Base-by-base conservation (phyloP, 2,888 invertebrate species). In the Pheosia gnoma region DNA sequence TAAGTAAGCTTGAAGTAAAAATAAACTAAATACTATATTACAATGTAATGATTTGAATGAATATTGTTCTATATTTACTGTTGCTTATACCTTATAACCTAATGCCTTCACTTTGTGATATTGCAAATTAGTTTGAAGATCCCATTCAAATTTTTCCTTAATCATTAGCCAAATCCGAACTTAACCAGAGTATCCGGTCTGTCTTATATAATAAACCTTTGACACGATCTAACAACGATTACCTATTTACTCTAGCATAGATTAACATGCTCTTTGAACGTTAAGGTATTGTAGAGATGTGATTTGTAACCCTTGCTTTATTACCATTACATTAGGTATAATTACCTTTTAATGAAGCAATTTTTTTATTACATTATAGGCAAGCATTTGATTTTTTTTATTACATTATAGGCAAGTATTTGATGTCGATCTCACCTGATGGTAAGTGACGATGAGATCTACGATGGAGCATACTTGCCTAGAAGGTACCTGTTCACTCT, bases 41-140 rank as follows among this genome's bases (percentile, higher is more conserved):
- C 25, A 25, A 25, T 25, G 25, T 25, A 25, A 25, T 25, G 25
- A 25, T 1, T 25, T 25, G 25, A 25, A 25, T 25, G 25, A 43
- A 10, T 43, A 1, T 3, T 9, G 43, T 5, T n/a, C 47, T 47
- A 47, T 9, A 45, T 25, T 25, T 10, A n/a, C n/a, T n/a, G 47
- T n/a, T n/a, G n/a, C 47, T 25, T 25, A 25, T 25, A 25, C 25
- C 0, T n/a, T 37, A 36, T 52, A 11, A 62, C 62, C 68, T 52
- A 58, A 60, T 59, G 61, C 37, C 61, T 59, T 60, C 67, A 71
- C 65, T 67, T 36, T 49, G 41, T 6, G 11, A 51, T 51, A 37
- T 57, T 54, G 57, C 43, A 38, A 60, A 62, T 5, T 59, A 57
- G 25, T 43, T 43, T 47, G 39, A 25, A 37, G 59, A 52, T 56